Conservation (phyloP, 2,113 vertebrate genomes). For the Helogale parvula region DNA sequence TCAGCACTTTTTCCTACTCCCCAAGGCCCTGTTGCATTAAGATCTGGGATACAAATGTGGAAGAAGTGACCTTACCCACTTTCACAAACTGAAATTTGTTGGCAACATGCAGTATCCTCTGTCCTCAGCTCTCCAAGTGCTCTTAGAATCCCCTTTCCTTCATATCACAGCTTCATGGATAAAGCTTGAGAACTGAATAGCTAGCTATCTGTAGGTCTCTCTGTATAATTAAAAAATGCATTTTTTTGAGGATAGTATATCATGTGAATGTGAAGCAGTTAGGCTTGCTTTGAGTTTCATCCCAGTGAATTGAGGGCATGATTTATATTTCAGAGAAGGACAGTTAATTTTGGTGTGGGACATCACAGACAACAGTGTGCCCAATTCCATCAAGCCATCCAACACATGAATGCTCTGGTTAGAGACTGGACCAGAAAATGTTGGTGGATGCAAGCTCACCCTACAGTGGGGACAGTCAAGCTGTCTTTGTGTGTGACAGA, state of each 20-base stretch:
- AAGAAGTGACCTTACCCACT: background rate
- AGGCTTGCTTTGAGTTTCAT: background rate
- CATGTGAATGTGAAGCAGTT: background rate
- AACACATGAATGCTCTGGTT: slow-evolving; percentile 29
- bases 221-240: background rate
- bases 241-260: background rate
- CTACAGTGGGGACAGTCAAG: background rate
- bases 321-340: background rate
- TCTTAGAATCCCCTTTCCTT: background rate
- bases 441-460: slow-evolving; percentile 21
- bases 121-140: background rate
- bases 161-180: background rate
- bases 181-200: background rate
- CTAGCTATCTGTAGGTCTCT: slow-evolving; percentile 17
- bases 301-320: background rate
- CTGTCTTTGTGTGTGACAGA: background rate
- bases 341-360: slow-evolving; percentile 40
- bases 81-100: slow-evolving; percentile 46
- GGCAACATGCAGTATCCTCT: background rate
- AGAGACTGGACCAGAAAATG: slow-evolving; percentile 36
- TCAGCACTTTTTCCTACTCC: background rate
- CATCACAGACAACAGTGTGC: slow-evolving; percentile 35
- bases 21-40: background rate
- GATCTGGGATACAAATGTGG: background rate
- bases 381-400: slow-evolving; percentile 17